A percentile compares a stretch with the other conserved stretches of the same genome.
Evolutionary conservation across 2,888 invertebrate genomes (phyloP).

Genomic region (Drosophila cyrtoloma): DNA sequence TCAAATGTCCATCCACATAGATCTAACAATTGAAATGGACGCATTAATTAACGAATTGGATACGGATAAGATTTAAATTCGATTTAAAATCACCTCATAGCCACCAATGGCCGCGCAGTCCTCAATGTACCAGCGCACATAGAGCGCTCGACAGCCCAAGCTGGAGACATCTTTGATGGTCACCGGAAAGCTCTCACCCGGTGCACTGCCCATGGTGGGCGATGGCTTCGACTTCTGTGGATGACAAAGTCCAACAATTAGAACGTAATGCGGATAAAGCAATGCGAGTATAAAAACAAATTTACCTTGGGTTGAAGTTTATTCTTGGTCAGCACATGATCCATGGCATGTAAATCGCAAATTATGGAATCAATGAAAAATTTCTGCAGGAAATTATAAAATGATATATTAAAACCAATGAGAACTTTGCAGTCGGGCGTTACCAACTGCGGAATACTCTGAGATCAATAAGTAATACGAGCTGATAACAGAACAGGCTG

Average conservation of each 20-base stretch:
- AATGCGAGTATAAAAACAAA: not conserved
- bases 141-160: conserved; percentile 78
- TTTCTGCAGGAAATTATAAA: conserved; percentile 60
- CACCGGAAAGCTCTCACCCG: conserved; percentile 76
- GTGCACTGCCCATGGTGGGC: conserved; percentile 21
- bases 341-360: conserved; percentile 79
- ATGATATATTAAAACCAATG: not conserved
- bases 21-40: conserved; percentile 60
- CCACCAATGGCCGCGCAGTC: conserved; percentile 80
- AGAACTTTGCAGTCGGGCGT: not conserved
- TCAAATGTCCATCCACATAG: conserved; percentile 82
- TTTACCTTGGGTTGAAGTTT: conserved; percentile 59
- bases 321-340: conserved; percentile 69
- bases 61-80: too few species aligned
- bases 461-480: not conserved
- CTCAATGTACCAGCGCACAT: conserved; percentile 80
- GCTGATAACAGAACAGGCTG: not conserved
- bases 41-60: not conserved
- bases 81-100: conserved; percentile 75
- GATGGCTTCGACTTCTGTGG: conserved; percentile 35
- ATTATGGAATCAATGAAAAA: conserved; percentile 82
- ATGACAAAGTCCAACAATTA: not conserved
- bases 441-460: not conserved
- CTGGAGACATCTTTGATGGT: conserved; percentile 76
- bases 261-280: too few species aligned